Evolutionary conservation across 1,140 invertebrate species (phyloP), one percentile per base, ranked within the genome.

Genomic region (Andrena cerasifolii): DNA sequence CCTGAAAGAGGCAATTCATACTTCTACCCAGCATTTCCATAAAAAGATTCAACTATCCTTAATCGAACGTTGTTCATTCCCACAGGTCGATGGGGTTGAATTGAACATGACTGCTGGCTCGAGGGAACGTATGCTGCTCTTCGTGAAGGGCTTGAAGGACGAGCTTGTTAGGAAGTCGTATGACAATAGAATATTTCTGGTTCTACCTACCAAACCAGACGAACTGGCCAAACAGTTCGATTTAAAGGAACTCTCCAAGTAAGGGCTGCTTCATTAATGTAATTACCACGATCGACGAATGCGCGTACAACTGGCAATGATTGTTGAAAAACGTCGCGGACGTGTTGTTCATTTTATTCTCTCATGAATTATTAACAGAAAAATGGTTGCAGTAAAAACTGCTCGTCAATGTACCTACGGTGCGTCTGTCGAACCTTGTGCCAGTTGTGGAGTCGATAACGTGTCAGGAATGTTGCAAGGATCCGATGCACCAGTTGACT

Each of bases 211-310:
- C 0, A 93, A 94, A 87, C 91, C 95, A 2, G 95, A 95, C 80
- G 89, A 94, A 2, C 86, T 96, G 59, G 95, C 95, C 0, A 96
- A 96, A 89, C 95, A 95, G 80, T 96, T 95, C 84, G 95, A 96
- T 84, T 90, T 96, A 54, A 95, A 95, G 79, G 90, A 91, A 51
- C 86, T 96, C 58, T 90, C 94, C 21, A 95, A 95, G 92, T 93
- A 88, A 90, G 92, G 84, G n/a, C 10, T 12, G 1, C 8, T 53
- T 26, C 0, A 51, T 51, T 51, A 24, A 21, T 40, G 36, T 40
- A 40, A 40, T 40, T n/a, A 18, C 16, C n/a, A 49, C 21, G 18
- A 1, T n/a, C 3, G 2, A 8, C 28, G 0, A 10, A 36, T 7
- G n/a, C 31, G 6, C 16, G 56, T 6, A 10, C 33, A 36, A 59